Base-by-base conservation (phyloP, 1,140 invertebrate genomes). In the Ceratina calcarata region DNA sequence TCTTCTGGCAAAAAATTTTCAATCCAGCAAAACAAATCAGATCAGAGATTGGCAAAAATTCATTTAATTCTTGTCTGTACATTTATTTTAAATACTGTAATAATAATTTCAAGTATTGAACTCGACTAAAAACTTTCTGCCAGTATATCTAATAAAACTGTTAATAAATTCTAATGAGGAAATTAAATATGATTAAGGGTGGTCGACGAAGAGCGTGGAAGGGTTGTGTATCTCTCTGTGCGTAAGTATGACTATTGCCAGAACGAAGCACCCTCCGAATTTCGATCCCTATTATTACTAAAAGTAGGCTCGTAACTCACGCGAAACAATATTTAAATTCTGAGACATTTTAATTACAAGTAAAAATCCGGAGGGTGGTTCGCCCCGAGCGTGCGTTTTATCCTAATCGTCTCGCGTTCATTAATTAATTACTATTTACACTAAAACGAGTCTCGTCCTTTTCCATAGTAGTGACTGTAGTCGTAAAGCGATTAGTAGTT, bases 381-480 rank as follows among this genome's bases (percentile, higher is more conserved):
- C 74, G 60, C 37, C 65, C 55, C 6, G 18, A 0, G 45, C 66
- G 20, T 60, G 49, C 58, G 22, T 58, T 64, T 58, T 8, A 60
- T 7, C 20, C 49, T 78, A 78, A 27, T 24, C 76, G 16, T 32
- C 20, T 53, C 73, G 27, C 49, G 16, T 68, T 15, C 12, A 4
- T 45, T 65, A 15, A 53, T 24, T 55, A 55, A 32, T 32, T 7
- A n/a, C 37, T 68, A 76, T 76, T 55, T 72, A 83, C 53, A 75
- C 12, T 69, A 80, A 80, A 76, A 62, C 68, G 37, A 45, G 37
- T 45, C 37, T 45, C 60, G 32, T 65, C 55, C 58, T 62, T 69
- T 78, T 57, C 76, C 68, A 22, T 83, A 77, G 55, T 80, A 58
- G 57, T 22, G 16, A 60, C 73, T 68, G 45, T 81, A 80, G 20